These are phyloP conservation scores for Sebastes minor DNA, from an alignment of 2,797 vertebrate species.

Conservation along the genomic window DNA sequence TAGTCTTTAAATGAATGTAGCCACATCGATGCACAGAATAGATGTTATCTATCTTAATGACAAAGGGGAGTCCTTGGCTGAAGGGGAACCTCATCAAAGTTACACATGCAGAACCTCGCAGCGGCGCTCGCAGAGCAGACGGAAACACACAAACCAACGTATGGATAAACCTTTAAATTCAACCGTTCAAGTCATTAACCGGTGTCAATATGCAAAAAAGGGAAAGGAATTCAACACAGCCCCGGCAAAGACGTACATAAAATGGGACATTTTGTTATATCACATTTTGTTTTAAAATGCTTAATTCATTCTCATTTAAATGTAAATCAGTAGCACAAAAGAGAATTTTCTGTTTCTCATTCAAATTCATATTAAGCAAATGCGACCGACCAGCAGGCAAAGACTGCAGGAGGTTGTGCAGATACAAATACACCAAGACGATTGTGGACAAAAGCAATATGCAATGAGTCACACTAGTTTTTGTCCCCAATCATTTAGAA, in stretches of 20 bases:
- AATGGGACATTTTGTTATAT: background rate
- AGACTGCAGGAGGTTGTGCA: background rate
- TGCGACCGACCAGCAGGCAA: background rate
- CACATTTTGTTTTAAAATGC: slow-evolving; percentile 33
- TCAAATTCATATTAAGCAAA: slow-evolving; percentile 24
- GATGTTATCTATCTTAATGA: slow-evolving; percentile 77
- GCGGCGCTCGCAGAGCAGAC: background rate
- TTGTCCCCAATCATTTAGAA: background rate
- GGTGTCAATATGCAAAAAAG: slow-evolving; percentile 3
- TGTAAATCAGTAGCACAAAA: slow-evolving; percentile 51
- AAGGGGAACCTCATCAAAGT: slow-evolving; percentile 73
- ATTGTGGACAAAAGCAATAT: background rate
- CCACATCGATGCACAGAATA: slow-evolving; percentile 62
- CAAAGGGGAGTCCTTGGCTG: slow-evolving; percentile 70
- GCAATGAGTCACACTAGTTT: background rate
- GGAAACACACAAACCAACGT: slow-evolving; percentile 12
- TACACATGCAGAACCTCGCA: slow-evolving; percentile 64
- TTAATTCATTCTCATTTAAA: slow-evolving; percentile 64
- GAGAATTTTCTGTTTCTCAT: background rate
- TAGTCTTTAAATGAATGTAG: slow-evolving; percentile 65
- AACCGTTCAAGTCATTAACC: slow-evolving; percentile 28
- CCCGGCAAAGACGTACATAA: background rate
- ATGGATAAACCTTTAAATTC: slow-evolving; percentile 51
- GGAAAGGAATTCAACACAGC: background rate
- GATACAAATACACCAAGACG: background rate